Evolutionary conservation across 2,797 vertebrate species (phyloP).

Genomic region (Pseudomugil tenellus): DNA sequence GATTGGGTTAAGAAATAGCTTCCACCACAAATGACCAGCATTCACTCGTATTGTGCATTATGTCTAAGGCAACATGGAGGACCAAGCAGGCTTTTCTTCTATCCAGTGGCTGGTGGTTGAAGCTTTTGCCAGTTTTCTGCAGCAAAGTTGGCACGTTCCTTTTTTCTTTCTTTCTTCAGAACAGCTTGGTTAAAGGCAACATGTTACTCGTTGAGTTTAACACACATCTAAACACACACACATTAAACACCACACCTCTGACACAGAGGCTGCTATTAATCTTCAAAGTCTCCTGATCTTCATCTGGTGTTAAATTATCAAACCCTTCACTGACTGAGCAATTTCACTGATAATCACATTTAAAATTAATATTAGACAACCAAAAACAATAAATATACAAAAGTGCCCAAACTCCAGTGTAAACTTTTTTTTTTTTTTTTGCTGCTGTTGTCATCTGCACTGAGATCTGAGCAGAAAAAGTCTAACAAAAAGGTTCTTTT

Average conservation of each 20-base stretch:
- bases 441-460: constrained; percentile 24
- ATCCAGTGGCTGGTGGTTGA: constrained; percentile 69
- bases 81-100: constrained; percentile 61
- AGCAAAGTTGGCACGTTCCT: constrained; percentile 58
- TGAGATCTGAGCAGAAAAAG: constrained; percentile 9
- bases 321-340: constrained; percentile 34
- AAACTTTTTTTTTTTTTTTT: constrained; percentile 40
- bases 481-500: neutral
- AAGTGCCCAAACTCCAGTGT: constrained; percentile 65
- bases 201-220: constrained; percentile 71
- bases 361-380: constrained; percentile 6
- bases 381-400: constrained; percentile 64
- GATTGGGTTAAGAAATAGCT: constrained; percentile 38
- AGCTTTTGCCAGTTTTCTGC: constrained; percentile 51
- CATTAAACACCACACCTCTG: constrained; percentile 32
- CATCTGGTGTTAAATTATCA: constrained; percentile 27
- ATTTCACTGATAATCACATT: constrained; percentile 14
- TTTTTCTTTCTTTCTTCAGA: constrained; percentile 44
- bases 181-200: constrained; percentile 81
- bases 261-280: constrained; percentile 44
- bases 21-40: constrained; percentile 51
- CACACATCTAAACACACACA: constrained; percentile 17
- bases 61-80: constrained; percentile 82
- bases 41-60: constrained; percentile 80
- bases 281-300: constrained; percentile 25